These are phyloP conservation scores for Amphiura filiformis DNA, from an alignment of 35 echinoderm and acorn worm species.

Conservation along the genomic window DNA sequence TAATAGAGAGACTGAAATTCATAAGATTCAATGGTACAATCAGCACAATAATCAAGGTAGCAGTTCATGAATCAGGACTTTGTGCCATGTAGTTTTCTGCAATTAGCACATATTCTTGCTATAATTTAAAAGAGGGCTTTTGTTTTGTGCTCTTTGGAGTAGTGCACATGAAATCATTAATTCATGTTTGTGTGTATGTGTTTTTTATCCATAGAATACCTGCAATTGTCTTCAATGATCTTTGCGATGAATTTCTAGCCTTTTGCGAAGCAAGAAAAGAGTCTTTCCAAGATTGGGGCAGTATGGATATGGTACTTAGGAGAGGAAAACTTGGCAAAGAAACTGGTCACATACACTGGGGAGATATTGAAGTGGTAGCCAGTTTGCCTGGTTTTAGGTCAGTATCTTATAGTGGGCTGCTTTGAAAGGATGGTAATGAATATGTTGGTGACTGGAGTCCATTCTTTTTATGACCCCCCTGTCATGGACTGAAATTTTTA, in stretches of 20 bases:
- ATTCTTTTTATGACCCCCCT: too few relatives aligned
- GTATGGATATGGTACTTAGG: constrained; percentile 72
- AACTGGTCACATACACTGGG: constrained; percentile 48
- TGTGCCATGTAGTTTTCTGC: too few relatives aligned
- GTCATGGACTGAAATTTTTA: too few relatives aligned
- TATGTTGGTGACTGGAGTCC: not conserved
- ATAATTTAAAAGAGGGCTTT: too few relatives aligned
- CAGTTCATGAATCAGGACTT: too few relatives aligned
- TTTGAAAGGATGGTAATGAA: not conserved
- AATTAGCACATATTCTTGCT: too few relatives aligned
- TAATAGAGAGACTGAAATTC: too few relatives aligned
- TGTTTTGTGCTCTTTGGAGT: too few relatives aligned
- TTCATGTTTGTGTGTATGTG: too few relatives aligned
- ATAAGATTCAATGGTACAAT: too few relatives aligned
- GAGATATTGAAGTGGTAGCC: constrained; percentile 64
- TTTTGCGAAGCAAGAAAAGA: constrained; percentile 67
- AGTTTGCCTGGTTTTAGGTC: constrained; percentile 53
- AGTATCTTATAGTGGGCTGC: not conserved
- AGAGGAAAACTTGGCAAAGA: constrained; percentile 44
- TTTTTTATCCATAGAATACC: constrained; percentile 73
- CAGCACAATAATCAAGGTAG: too few relatives aligned
- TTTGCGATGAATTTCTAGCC: constrained; percentile 45
- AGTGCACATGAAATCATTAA: too few relatives aligned
- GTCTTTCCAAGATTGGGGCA: constrained; percentile 72
- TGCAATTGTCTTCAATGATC: constrained; percentile 55